Percentiles rank a stretch among this genome's conserved stretches.
Conservation (phyloP, 1,140 invertebrate genomes). For the Nasonia giraulti region DNA sequence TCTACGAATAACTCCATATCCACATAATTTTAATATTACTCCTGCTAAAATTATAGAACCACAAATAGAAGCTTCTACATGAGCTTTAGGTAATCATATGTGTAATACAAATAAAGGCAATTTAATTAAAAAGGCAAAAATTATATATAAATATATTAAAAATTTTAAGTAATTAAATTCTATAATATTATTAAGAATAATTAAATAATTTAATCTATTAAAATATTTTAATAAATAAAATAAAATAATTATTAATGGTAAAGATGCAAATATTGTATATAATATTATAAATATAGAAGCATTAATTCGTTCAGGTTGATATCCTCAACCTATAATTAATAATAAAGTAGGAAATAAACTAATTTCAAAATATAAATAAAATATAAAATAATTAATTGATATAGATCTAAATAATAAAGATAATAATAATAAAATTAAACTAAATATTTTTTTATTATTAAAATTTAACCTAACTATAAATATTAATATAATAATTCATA, state of each 20-base stretch:
- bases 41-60: too few species aligned
- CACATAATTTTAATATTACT: constrained; percentile 81
- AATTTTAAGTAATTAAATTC: constrained; percentile 42
- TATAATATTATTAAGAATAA: not conserved
- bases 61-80: constrained; percentile 79
- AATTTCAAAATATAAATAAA: too few species aligned
- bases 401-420: constrained; percentile 66
- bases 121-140: constrained; percentile 80
- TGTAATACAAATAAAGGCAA: constrained; percentile 81
- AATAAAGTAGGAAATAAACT: too few species aligned
- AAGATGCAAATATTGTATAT: constrained; percentile 78
- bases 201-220: constrained; percentile 60
- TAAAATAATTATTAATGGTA: constrained; percentile 78
- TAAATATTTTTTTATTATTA: too few species aligned
- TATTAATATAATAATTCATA: too few species aligned
- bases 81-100: constrained; percentile 82
- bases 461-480: too few species aligned
- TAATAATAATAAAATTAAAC: too few species aligned
- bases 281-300: too few species aligned
- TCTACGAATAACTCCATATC: constrained; percentile 78
- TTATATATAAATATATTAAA: constrained; percentile 75
- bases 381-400: too few species aligned
- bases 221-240: constrained; percentile 51
- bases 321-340: too few species aligned
- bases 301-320: constrained; percentile 78